Conservation (phyloP, 53 echinoderm and acorn worm species). For the Arbacia lixula region DNA sequence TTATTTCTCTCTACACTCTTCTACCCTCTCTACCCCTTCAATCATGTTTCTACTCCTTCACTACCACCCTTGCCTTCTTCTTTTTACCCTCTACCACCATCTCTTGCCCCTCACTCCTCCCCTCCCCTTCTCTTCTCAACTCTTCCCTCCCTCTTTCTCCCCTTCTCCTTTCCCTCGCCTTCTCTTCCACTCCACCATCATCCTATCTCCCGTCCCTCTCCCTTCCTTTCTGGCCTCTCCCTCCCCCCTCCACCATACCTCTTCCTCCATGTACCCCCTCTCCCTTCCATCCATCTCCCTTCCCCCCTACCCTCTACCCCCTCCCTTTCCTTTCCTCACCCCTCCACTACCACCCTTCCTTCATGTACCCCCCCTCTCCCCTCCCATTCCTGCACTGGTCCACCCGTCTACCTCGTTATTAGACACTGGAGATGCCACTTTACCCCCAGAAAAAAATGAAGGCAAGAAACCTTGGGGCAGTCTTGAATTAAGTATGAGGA, state of each 20-base stretch:
- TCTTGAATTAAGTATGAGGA: conserved; percentile 35
- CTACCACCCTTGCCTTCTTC: not conserved
- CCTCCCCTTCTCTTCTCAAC: not conserved
- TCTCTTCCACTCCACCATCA: too few species aligned
- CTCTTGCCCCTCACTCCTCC: not conserved
- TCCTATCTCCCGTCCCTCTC: not conserved
- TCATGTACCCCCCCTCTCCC: not conserved
- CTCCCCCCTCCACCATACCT: too few species aligned
- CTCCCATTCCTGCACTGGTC: too few species aligned
- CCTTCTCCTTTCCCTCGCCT: too few species aligned
- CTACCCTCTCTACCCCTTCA: not conserved
- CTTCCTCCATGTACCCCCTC: too few species aligned
- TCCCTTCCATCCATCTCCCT: not conserved
- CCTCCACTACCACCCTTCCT: not conserved
- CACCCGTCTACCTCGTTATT: not conserved
- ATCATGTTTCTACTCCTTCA: not conserved
- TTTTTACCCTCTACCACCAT: not conserved
- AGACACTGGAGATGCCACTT: too few species aligned
- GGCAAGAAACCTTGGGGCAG: conserved; percentile 24
- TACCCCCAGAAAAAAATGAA: too few species aligned
- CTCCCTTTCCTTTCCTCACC: not conserved
- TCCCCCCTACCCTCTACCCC: not conserved
- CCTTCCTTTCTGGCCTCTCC: not conserved
- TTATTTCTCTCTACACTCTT: not conserved
- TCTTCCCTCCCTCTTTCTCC: too few species aligned